Percentiles rank a stretch among this genome's conserved stretches.
Evolutionary conservation across 2,797 vertebrate genomes (phyloP).

Genomic region (Centroberyx gerrardi): DNA sequence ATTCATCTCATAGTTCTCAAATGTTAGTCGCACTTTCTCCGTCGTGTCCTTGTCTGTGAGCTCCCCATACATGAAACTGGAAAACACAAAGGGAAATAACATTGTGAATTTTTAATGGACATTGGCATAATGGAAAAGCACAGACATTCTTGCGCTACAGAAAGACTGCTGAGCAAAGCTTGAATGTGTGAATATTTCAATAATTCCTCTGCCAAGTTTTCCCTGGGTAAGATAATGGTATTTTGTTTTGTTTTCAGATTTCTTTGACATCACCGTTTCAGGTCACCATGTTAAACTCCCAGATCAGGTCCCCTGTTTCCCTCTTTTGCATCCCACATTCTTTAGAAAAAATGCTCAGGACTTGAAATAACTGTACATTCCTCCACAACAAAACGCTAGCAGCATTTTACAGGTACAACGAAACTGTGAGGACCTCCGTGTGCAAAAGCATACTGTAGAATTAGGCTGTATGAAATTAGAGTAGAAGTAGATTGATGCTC

Average conservation of each 20-base stretch:
- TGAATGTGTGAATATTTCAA: constrained; percentile 14
- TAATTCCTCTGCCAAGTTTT: constrained; percentile 2
- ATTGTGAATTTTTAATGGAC: constrained; percentile 48
- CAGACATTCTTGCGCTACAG: constrained; percentile 17
- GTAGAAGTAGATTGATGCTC: constrained; percentile 39
- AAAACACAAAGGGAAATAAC: constrained; percentile 66
- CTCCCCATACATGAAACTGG: constrained; percentile 99
- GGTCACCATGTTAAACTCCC: neutral
- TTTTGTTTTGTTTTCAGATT: neutral
- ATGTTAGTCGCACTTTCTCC: constrained; percentile 97
- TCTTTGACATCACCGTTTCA: neutral
- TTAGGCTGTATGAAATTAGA: constrained; percentile 38
- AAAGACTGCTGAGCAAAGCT: constrained; percentile 13
- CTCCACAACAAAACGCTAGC: neutral
- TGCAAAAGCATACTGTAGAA: neutral
- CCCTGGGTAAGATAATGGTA: neutral
- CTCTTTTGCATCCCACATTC: neutral
- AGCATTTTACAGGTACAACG: constrained; percentile 12
- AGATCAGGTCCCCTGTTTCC: neutral
- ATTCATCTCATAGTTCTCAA: constrained; percentile 99
- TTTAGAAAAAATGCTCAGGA: neutral
- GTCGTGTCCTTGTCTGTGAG: constrained; percentile 98
- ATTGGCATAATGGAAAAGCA: constrained; percentile 5
- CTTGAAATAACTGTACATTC: neutral
- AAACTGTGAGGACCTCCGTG: constrained; percentile 13